Base-by-base conservation (phyloP, 2,797 vertebrate genomes). In the Acanthis flammea region DNA sequence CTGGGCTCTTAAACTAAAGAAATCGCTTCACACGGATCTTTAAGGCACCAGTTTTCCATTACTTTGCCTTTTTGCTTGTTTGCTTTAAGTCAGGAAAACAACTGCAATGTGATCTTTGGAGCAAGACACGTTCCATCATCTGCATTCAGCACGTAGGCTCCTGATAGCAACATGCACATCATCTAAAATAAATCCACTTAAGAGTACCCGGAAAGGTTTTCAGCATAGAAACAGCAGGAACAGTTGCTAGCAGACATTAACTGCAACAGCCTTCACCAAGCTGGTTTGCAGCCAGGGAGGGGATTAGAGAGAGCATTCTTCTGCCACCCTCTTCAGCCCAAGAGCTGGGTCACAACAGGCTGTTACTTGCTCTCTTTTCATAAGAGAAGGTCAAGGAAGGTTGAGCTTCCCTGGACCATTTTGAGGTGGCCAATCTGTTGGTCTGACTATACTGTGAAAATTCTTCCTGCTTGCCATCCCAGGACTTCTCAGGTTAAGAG, bases 171-270 rank as follows among this genome's bases (percentile, higher is more conserved):
- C 88, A 65, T 3, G 70, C 58, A 67, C 73, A 86, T 91, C 70
- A 84, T 86, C 91, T 74, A 92, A 96, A 75, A 90, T 90, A 94
- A 94, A 92, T 86, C 90, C 82, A 71, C 47, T 94, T n/a, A 22
- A 18, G 61, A 54, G 70, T 5, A 39, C 90, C 72, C 5, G 0
- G 86, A 73, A 95, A 95, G 76, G 77, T 94, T 95, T 94, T 86
- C 83, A 42, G 73, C 90, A n/a, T 28, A 90, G 94, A 92, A 94
- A 90, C 88, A 53, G 62, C 51, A 39, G 0, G 2, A 93, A 86
- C 94, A 95, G 96, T 96, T 96, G 96, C 80, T 95, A 93, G 73
- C 66, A 77, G 93, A 79, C 19, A 2, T 77, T 92, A 92, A 94
- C 76, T 58, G 93, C 88, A 93, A 82, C 47, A 79, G 86, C 88